Conservation (phyloP, 2,797 vertebrate genomes). For the Morus bassanus region DNA sequence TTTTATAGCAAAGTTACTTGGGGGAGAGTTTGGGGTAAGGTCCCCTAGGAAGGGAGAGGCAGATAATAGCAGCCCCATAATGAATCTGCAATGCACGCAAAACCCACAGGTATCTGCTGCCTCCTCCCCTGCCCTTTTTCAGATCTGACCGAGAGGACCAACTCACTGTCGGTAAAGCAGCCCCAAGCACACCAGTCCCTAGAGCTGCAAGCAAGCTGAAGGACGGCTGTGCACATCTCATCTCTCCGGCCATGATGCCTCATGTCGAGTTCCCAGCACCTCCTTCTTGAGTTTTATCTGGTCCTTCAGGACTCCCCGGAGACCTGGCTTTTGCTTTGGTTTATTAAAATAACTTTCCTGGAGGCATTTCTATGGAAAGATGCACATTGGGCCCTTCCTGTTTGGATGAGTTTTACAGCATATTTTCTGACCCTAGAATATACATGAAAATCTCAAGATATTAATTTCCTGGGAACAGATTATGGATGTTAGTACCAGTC, state of each 20-base stretch:
- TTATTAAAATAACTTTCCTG: background rate
- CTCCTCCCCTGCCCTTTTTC: background rate
- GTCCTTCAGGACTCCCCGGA: background rate
- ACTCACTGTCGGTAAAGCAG: background rate
- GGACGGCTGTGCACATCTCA: no score
- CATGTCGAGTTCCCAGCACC: rapidly evolving
- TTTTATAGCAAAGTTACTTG: background rate
- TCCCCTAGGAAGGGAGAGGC: background rate
- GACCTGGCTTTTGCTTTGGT: background rate
- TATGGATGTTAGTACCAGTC: background rate
- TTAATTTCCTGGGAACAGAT: background rate
- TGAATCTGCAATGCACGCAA: rapidly evolving
- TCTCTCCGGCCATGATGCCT: rapidly evolving
- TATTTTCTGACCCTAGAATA: background rate
- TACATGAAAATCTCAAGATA: background rate
- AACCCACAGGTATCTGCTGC: background rate
- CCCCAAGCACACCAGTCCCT: no score
- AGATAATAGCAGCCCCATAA: background rate
- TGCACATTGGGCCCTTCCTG: rapidly evolving
- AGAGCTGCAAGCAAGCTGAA: background rate
- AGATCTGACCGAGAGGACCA: background rate
- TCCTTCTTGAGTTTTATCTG: background rate
- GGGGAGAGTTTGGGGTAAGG: background rate
- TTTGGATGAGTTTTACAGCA: background rate
- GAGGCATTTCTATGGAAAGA: background rate